Base-by-base conservation (phyloP, 2,888 invertebrate genomes). In the Sarcophaga caerulescens region DNA sequence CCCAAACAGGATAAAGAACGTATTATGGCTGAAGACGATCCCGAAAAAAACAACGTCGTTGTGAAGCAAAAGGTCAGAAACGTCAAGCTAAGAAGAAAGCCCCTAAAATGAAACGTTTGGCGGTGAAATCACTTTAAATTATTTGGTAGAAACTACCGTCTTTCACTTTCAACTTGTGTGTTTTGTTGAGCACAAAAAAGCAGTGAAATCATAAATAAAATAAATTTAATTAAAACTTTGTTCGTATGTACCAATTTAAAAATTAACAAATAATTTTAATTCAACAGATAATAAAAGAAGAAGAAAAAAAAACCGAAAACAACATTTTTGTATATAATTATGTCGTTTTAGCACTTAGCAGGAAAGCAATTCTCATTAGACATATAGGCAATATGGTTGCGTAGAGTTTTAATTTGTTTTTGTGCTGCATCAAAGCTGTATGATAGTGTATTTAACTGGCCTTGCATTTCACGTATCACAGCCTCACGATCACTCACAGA, bases 81-180 rank as follows among this genome's bases (percentile, higher is more conserved):
- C 95, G 98, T 78, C 98, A 99, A 92, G 96, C 97, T 89, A 99
- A 99, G 93, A 97, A 97, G 92, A 97, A 98, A 90, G 97, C 97
- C 35, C 99, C 99, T 17, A 98, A 98, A 94, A 98, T 99, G 98
- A 99, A 99, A 92, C 98, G 99, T 93, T 95, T 99, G 89, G 99
- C 99, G 94, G 98, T 99, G 45, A 98, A 98, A 94, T 97, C 98
- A 17, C 94, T 97, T 92, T 97, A 94, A 88, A 68, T 47, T 73
- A 14, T 23, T 60, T 62, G 70, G 5, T 69, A 35, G 2, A 10
- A 25, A 66, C 47, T 73, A 23, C 1, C 66, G 19, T 19, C 47
- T 80, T 21, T 25, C 19, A 62, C 8, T 60, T 62, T 23, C 14
- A 35, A 35, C 35, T 80, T 76, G 59, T 25, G n/a, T n/a, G 21